phyloP scores from a whole-genome alignment of 2,888 invertebrate genomes.

The Alloscopus bannaensis region DNA sequence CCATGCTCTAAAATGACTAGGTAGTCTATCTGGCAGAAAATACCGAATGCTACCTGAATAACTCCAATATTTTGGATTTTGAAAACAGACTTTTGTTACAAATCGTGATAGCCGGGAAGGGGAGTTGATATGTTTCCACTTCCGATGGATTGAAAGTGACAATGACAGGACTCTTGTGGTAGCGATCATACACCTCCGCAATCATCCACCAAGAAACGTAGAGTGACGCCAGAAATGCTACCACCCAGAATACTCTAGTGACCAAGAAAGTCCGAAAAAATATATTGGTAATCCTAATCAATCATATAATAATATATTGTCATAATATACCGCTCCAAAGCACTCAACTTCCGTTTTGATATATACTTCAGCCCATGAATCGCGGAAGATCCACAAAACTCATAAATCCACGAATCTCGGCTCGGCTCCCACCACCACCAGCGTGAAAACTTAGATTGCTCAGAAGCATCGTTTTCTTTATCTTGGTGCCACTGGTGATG shows the following conservation, averaged over 20 bases:
- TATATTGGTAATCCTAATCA: not conserved
- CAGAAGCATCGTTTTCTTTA: not conserved
- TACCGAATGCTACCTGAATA: constrained; percentile 33
- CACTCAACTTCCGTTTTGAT: constrained; percentile 28
- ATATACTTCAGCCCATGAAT: constrained; percentile 57
- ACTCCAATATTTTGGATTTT: constrained; percentile 20
- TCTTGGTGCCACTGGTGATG: too few species aligned
- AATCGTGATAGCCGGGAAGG: constrained; percentile 56
- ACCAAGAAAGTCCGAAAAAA: not conserved
- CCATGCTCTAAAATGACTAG: too few species aligned
- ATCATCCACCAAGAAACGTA: constrained; percentile 43
- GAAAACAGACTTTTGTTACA: constrained; percentile 51
- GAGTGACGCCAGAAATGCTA: constrained; percentile 35
- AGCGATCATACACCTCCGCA: constrained; percentile 36
- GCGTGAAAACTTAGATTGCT: not conserved
- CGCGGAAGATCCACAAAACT: constrained; percentile 44
- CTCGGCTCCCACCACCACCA: constrained; percentile 51
- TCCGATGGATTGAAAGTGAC: constrained; percentile 51
- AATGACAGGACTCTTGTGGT: constrained; percentile 44
- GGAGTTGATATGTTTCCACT: constrained; percentile 31
- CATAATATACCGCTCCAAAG: constrained; percentile 43
- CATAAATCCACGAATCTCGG: constrained; percentile 32
- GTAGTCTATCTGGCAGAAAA: too few species aligned
- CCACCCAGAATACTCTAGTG: constrained; percentile 52
- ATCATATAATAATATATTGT: not conserved